These are phyloP conservation scores for Harpagifer antarcticus DNA, from an alignment of 2,797 vertebrate species.

Conservation along the genomic window DNA sequence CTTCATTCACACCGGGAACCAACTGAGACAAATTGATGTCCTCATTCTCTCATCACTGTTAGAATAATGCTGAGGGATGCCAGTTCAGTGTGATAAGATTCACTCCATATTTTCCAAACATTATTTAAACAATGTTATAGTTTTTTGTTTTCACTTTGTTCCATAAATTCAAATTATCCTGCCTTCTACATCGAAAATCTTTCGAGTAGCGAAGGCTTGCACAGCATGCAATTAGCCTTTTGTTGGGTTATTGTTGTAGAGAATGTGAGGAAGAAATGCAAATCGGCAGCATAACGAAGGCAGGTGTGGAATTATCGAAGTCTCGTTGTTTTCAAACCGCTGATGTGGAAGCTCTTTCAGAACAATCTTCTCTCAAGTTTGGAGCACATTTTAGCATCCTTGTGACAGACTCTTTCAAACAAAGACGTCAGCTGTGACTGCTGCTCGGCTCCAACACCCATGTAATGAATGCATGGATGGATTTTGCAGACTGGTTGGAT, in stretches of 20 bases:
- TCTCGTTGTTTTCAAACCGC: slow-evolving; percentile 45
- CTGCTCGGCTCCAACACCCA: slow-evolving; percentile 38
- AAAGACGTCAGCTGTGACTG: slow-evolving; percentile 62
- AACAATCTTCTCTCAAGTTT: slow-evolving; percentile 47
- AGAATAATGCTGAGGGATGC: slow-evolving; percentile 60
- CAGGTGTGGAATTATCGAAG: slow-evolving; percentile 74
- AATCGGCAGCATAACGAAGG: slow-evolving; percentile 64
- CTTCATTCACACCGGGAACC: slow-evolving; percentile 70
- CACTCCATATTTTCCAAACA: slow-evolving; percentile 58
- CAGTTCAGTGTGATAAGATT: slow-evolving; percentile 65
- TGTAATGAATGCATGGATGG: slow-evolving; percentile 48
- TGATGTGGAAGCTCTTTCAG: slow-evolving; percentile 35
- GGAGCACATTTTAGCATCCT: slow-evolving; percentile 27
- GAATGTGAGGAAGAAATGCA: slow-evolving; percentile 48
- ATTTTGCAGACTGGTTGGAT: slow-evolving; percentile 43
- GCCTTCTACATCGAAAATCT: slow-evolving; percentile 40
- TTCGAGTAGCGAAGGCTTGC: slow-evolving; percentile 36
- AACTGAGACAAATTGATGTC: slow-evolving; percentile 79
- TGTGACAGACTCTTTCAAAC: slow-evolving; percentile 58
- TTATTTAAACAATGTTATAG: slow-evolving; percentile 45
- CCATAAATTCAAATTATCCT: slow-evolving; percentile 36
- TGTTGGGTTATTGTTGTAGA: slow-evolving; percentile 57
- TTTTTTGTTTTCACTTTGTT: slow-evolving; percentile 21
- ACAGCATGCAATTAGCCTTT: slow-evolving; percentile 65
- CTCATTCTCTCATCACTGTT: slow-evolving; percentile 69